Evolutionary conservation across 1,140 invertebrate species (phyloP), one percentile per base, ranked within the genome.

Genomic region (Platyscapa corneri): DNA sequence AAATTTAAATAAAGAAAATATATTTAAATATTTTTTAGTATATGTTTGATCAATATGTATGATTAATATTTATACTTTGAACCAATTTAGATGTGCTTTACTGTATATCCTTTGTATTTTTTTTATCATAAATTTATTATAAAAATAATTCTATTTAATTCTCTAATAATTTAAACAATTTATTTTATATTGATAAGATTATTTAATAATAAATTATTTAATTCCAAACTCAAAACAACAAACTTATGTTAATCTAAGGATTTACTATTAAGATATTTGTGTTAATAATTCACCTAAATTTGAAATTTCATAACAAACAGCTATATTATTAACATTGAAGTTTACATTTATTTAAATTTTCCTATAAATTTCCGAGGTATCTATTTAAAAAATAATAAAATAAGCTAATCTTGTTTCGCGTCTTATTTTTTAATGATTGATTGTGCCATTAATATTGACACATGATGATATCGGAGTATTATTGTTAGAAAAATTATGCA

Each of bases 401-500:
- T 49, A 49, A 30, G 27, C 12, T 6, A 76, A 76, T 27, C 46
- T 65, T 56, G 78, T 85, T 86, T 76, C n/a, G 85, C 83, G 60
- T 86, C 64, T 75, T 7, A 14, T 39, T 72, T 78, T 78, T 20
- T 79, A 5, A 37, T 2, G 14, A n/a, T 42, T 83, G 30, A 5
- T 75, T 53, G 42, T 16, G 20, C 16, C 30, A 75, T 8, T 39
- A 70, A 84, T 65, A 72, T 83, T 79, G 82, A 49, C 78, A 76
- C 67, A 74, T 82, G 34, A 78, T 49, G 49, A 80, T 49, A 77
- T 86, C 85, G 87, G 70, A 78, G 85, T 85, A 76, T 87, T 83
- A 76, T 56, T 75, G 39, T 65, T 79, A 72, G 65, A 56, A 83
- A 67, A 86, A 88, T 90, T 90, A 89, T 89, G 89, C 88, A 90